These are phyloP conservation scores for Monopterus albus DNA, from an alignment of 2,113 vertebrate genomes.

Conservation along the genomic window DNA sequence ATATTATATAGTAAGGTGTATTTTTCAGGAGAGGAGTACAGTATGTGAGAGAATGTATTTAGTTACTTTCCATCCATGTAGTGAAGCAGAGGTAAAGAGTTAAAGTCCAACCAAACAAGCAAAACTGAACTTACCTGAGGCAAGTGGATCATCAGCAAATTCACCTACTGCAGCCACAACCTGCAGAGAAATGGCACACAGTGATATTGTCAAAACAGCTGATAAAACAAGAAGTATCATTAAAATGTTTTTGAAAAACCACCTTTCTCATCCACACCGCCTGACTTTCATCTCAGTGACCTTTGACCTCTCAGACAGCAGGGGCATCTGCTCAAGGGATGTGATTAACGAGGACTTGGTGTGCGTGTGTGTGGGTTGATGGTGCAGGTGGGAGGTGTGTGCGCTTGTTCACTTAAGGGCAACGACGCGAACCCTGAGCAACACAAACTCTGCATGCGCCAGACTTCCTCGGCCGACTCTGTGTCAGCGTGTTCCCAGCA, in stretches of 20 bases:
- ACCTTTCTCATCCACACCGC: not conserved
- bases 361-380: not conserved
- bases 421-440: conserved; percentile 27
- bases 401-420: conserved; percentile 19
- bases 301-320: conserved; percentile 29
- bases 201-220: not conserved
- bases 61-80: too few relatives aligned
- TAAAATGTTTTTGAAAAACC: not conserved
- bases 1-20: too few relatives aligned
- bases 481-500: conserved; percentile 26
- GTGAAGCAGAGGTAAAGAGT: too few relatives aligned
- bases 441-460: conserved; percentile 49
- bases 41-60: too few relatives aligned
- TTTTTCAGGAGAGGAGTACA: too few relatives aligned
- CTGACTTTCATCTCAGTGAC: conserved; percentile 7
- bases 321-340: not conserved
- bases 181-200: not conserved
- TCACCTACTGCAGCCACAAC: not conserved
- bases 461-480: conserved; percentile 7
- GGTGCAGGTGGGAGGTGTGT: conserved; percentile 23
- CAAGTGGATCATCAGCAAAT: not conserved
- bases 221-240: not conserved
- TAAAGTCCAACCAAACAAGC: too few relatives aligned
- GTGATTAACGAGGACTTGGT: conserved; percentile 30
- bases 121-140: not conserved